Evolutionary conservation across 2,113 vertebrate species (phyloP).

Genomic region (Oplegnathus fasciatus): DNA sequence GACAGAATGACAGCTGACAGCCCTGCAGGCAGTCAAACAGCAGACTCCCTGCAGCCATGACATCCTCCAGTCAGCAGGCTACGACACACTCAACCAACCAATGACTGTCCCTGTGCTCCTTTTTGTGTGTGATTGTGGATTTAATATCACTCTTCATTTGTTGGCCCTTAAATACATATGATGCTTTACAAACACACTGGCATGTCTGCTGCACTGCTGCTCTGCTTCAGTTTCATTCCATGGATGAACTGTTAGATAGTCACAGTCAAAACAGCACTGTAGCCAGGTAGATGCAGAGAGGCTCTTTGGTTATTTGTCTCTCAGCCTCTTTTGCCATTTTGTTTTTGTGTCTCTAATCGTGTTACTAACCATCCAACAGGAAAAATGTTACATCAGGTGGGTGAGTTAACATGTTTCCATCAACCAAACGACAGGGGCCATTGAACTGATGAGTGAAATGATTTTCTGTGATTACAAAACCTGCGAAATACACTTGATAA

Average conservation of each 20-base stretch:
- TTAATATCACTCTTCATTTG: conserved; percentile 7
- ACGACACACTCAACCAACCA: neutral
- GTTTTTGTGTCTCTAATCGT: too few species aligned
- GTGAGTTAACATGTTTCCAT: too few species aligned
- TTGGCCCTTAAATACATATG: neutral
- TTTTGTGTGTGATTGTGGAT: conserved; percentile 9
- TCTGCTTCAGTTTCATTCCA: neutral
- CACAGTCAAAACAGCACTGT: neutral
- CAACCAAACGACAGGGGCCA: too few species aligned
- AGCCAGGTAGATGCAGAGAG: neutral
- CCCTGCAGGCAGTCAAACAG: conserved; percentile 54
- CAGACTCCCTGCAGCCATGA: conserved; percentile 29
- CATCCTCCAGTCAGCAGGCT: conserved; percentile 37
- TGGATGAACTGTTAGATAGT: neutral
- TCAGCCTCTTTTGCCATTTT: too few species aligned
- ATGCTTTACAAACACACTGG: neutral
- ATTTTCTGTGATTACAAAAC: too few species aligned
- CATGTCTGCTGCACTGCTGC: neutral
- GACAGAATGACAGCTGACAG: conserved; percentile 67
- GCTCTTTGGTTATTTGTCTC: too few species aligned
- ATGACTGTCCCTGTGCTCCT: neutral
- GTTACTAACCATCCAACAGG: too few species aligned
- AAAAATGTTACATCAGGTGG: too few species aligned
- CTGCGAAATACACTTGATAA: too few species aligned
- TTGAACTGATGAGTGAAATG: too few species aligned